Evolutionary conservation across 2,888 invertebrate species (phyloP), one percentile per base, ranked within the genome.

Genomic region (Meloe dianella): DNA sequence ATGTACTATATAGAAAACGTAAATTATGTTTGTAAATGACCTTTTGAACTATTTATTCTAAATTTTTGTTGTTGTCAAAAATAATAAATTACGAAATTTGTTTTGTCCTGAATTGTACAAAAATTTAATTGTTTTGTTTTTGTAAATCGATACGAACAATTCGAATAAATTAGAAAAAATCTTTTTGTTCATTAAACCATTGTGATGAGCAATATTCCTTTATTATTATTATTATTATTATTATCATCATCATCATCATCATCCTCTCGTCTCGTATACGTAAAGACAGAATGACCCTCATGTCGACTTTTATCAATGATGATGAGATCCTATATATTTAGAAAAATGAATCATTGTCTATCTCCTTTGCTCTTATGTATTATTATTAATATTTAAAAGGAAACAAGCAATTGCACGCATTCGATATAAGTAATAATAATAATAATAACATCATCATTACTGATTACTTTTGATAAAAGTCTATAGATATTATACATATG

Each of bases 171-270:
- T 47, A 20, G 8, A n/a, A 35, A 20, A 20, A 47, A 10, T 47
- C 10, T 10, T 17, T 47, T 7, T 47, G 2, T 27, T 47, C 9
- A 47, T 47, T 47, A 47, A 10, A 47, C 20, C 47, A 47, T 20
- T 47, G n/a, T 47, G 47, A 47, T n/a, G 47, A 20, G 47, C 20
- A 47, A 47, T 9, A 47, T 47, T 47, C 47, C 47, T 47, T 47
- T 47, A 10, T 17, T 9, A 10, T 20, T 47, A 7, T 17, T 41
- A 14, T n/a, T 41, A 41, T 12, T 9, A n/a, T 17, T 10, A 41
- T n/a, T n/a, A n/a, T n/a, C n/a, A n/a, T n/a, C n/a, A n/a, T n/a
- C n/a, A n/a, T 27, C 2, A 4, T 27, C 2, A 27, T 27, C 4
- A 27, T 27, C 27, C 27, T 27, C 27, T 27, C 4, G 9, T 47